phyloP scores from a whole-genome alignment of 2,113 vertebrate species.

The human (Homo sapiens) region DNA sequence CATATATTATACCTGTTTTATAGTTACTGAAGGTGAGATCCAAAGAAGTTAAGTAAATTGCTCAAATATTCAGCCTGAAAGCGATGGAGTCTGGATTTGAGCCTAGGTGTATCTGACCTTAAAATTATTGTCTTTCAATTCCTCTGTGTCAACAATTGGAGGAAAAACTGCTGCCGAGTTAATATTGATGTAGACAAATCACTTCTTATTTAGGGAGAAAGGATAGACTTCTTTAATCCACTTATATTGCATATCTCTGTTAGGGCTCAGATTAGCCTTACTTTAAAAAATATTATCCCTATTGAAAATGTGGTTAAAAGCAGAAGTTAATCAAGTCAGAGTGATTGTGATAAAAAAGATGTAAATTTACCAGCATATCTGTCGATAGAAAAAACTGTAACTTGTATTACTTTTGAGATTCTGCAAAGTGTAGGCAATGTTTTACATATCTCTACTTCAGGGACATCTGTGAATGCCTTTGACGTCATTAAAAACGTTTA shows the following conservation, averaged over 20 bases:
- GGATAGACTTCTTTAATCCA: background rate
- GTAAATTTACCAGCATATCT: background rate
- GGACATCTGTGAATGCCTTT: background rate
- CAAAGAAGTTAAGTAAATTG: background rate
- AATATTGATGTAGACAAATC: background rate
- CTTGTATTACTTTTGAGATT: conserved; percentile 20
- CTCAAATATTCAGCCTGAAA: background rate
- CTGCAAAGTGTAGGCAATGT: background rate
- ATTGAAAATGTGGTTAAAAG: background rate
- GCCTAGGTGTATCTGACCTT: background rate
- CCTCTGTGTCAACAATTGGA: background rate
- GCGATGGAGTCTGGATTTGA: background rate
- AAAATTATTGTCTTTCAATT: conserved; percentile 15
- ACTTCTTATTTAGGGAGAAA: background rate
- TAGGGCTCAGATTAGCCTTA: background rate
- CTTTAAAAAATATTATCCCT: conserved; percentile 6
- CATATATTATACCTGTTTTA: background rate
- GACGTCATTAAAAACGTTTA: background rate
- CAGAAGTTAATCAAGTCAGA: background rate
- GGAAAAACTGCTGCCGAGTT: background rate
- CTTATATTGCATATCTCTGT: background rate
- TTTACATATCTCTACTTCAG: background rate
- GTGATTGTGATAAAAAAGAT: conserved; percentile 4
- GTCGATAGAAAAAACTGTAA: background rate
- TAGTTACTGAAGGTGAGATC: background rate